phyloP scores from a whole-genome alignment of 2,797 vertebrate genomes.

The Sebastolobus altivelis region DNA sequence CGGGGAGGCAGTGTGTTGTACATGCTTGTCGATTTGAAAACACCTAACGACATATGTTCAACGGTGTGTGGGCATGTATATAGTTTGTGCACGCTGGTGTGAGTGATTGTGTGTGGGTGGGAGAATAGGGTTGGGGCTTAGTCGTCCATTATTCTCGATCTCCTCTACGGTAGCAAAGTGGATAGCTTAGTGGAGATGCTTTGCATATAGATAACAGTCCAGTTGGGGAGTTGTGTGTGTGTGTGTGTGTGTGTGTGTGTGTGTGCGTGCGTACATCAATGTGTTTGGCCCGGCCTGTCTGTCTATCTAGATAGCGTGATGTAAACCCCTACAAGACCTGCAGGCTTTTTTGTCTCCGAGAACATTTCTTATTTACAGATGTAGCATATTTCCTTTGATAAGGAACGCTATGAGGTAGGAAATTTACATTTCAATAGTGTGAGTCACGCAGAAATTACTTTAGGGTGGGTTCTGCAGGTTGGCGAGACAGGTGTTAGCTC shows the following conservation, averaged over 20 bases:
- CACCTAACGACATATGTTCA: constrained; percentile 63
- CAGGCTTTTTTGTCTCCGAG: constrained; percentile 40
- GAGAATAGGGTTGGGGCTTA: constrained; percentile 4
- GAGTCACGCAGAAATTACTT: constrained; percentile 50
- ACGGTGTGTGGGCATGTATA: constrained; percentile 37
- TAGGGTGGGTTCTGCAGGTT: constrained; percentile 36
- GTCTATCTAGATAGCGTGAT: constrained; percentile 34
- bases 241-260: not conserved
- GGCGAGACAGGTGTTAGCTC: constrained; percentile 46
- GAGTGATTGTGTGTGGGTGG: constrained; percentile 38
- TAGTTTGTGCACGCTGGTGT: constrained; percentile 41
- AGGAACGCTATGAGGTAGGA: constrained; percentile 25
- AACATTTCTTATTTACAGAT: constrained; percentile 66
- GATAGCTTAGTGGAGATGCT: constrained; percentile 51
- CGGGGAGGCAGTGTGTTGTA: constrained; percentile 44
- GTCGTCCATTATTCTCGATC: constrained; percentile 44
- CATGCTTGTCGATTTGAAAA: constrained; percentile 72
- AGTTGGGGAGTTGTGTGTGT: constrained; percentile 5
- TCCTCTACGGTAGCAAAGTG: constrained; percentile 36
- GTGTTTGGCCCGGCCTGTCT: constrained; percentile 21
- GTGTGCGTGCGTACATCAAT: not conserved
- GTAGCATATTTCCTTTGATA: constrained; percentile 64
- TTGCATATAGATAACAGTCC: constrained; percentile 64
- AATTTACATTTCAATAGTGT: constrained; percentile 71
- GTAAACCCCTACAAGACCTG: constrained; percentile 41